Percentiles rank a stretch among this genome's conserved stretches.
Evolutionary conservation across 2,888 invertebrate species (phyloP).

Genomic region (Allophyes oxyacanthae): DNA sequence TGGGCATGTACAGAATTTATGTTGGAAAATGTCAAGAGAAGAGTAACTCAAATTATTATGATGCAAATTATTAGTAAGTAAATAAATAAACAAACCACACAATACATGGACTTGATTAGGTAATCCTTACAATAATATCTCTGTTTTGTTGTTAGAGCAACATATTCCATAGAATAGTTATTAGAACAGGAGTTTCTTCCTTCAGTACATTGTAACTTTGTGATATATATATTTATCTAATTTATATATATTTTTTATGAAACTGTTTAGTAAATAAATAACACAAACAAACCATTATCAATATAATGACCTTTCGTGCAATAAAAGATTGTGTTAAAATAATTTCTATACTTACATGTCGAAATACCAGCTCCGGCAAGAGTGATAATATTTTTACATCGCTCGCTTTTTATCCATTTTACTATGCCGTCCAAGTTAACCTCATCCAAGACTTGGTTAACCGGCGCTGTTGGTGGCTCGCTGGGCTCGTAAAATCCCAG

Average conservation of each 20-base stretch:
- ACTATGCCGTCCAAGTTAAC: conserved; percentile 93
- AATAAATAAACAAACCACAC: too few species aligned
- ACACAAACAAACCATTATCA: too few species aligned
- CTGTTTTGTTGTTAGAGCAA: too few species aligned
- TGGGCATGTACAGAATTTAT: neutral
- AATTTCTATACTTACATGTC: conserved; percentile 92
- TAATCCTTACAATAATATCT: too few species aligned
- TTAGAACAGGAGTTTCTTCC: too few species aligned
- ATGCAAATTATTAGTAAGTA: too few species aligned
- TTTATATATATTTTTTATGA: too few species aligned
- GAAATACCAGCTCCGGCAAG: conserved; percentile 99
- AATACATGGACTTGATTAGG: too few species aligned
- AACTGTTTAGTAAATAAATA: too few species aligned
- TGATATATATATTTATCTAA: too few species aligned
- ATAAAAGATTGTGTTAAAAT: neutral
- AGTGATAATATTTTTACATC: conserved; percentile 96
- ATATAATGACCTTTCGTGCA: neutral
- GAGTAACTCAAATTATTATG: neutral
- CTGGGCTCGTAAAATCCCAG: conserved; percentile 88
- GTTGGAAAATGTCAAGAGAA: neutral
- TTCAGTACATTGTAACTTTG: too few species aligned
- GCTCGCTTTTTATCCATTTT: conserved; percentile 93
- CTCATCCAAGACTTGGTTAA: conserved; percentile 90
- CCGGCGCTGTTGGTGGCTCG: conserved; percentile 69
- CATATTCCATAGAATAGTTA: too few species aligned